These are phyloP conservation scores for Argynnis bischoffii DNA, from an alignment of 2,888 invertebrate genomes.

Conservation along the genomic window DNA sequence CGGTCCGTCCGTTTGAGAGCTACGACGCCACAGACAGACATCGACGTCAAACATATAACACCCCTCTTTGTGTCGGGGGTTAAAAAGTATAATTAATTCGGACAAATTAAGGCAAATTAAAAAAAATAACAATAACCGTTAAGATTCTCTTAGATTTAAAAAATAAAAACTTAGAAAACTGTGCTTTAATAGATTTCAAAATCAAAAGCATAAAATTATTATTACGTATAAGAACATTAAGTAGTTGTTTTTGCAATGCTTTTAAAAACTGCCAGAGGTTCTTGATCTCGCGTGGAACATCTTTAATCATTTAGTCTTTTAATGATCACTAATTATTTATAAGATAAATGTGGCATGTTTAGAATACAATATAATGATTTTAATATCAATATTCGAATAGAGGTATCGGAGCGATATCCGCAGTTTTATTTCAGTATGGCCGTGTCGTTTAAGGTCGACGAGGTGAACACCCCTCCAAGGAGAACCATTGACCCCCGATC, in stretches of 20 bases:
- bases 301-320: slow-evolving; percentile 15
- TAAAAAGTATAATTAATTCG: too few relatives aligned
- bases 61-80: too few relatives aligned
- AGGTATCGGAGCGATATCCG: slow-evolving; percentile 39
- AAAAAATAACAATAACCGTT: too few relatives aligned
- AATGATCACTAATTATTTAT: neutral
- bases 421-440: slow-evolving; percentile 45
- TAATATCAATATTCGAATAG: slow-evolving; percentile 26
- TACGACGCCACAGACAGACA: too few relatives aligned
- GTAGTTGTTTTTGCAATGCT: slow-evolving; percentile 1
- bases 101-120: too few relatives aligned
- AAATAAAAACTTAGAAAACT: too few relatives aligned
- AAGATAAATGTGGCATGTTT: slow-evolving; percentile 5
- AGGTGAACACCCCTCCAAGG: slow-evolving; percentile 80
- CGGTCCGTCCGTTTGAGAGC: too few relatives aligned
- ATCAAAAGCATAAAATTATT: too few relatives aligned
- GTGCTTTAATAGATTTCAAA: too few relatives aligned
- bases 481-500: slow-evolving; percentile 75
- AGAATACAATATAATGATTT: slow-evolving; percentile 5
- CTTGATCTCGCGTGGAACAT: slow-evolving; percentile 11
- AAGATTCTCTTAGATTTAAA: too few relatives aligned
- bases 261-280: slow-evolving; percentile 8
- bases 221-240: neutral
- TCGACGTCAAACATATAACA: too few relatives aligned
- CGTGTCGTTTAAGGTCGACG: slow-evolving; percentile 65